Evolutionary conservation across 2,113 vertebrate genomes (phyloP), one percentile per base, ranked within the genome.

Genomic region (Himantopus leucocephalus): DNA sequence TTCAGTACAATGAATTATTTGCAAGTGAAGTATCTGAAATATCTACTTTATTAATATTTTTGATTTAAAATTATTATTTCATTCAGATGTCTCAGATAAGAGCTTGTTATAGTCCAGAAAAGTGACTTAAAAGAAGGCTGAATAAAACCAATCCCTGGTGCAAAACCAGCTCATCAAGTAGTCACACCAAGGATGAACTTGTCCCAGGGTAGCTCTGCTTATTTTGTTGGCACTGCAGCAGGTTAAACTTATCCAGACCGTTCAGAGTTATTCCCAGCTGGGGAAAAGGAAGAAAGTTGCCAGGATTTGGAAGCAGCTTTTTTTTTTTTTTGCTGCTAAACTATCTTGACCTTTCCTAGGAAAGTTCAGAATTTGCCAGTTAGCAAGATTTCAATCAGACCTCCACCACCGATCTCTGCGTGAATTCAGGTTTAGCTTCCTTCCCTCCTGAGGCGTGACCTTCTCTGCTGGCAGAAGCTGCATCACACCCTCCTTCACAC

Each of bases 1-100:
- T 91, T 82, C 77, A 85, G 62, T 82, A 39, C 16, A 29, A 95
- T 95, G 58, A 96, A 97, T 95, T 94, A 94, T 94, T 97, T 88
- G 88, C 64, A 91, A 97, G 79, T 66, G 56, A 96, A 92, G 80
- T 76, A 76, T 92, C 92, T 92, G 89, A 95, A 97, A 97, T 92
- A 96, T 16, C 91, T 79, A 35, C 70, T 94, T 96, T 91, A 94
- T 95, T 97, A 91, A 92, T 87, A 78, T 48, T 92, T 96, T 94
- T 96, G 1, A 87, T 92, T 92, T 85, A 10, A 96, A 93, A 84
- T 92, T 43, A 90, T 70, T 90, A 37, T 90, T 95, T 94, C 87
- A 92, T 92, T 91, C 83, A 53, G 72, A 58, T 84, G 30, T 76
- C 58, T 79, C 48, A 72, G 39, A 66, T 68, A 87, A 74, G 48